These are phyloP conservation scores for Coptotermes formosanus DNA, from an alignment of 1,140 invertebrate genomes.

Conservation along the genomic window DNA sequence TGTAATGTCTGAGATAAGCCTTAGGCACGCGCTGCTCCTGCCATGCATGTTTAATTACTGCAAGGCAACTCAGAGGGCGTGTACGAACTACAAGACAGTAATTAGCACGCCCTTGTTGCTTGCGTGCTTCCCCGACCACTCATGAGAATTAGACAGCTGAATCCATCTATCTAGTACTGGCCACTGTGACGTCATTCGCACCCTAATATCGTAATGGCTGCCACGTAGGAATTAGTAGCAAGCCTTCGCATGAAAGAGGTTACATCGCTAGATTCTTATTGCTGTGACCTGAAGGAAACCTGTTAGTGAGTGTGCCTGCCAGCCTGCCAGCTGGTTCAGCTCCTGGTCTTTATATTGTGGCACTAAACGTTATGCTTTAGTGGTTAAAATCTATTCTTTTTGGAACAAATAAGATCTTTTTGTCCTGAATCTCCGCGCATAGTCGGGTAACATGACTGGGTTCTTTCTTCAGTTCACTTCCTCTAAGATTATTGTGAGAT, in stretches of 20 bases:
- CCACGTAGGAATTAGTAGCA: background rate
- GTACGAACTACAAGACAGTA: background rate
- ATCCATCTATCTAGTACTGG: slow-evolving; percentile 5
- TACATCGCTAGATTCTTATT: background rate
- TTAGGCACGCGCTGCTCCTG: background rate
- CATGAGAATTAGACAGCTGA: slow-evolving; percentile 7
- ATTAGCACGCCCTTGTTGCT: slow-evolving; percentile 5
- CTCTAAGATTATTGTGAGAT: no score
- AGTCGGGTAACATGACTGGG: no score
- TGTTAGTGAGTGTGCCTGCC: no score
- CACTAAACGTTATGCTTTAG: no score
- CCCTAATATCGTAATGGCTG: background rate
- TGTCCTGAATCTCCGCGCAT: no score
- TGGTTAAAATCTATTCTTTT: no score
- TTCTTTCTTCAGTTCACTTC: no score
- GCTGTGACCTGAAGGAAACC: no score
- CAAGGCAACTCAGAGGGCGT: background rate
- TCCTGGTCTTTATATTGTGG: no score
- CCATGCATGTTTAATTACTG: slow-evolving; percentile 24
- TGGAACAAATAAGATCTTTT: no score
- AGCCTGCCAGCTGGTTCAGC: no score
- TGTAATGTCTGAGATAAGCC: slow-evolving; percentile 22
- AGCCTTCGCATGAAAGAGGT: background rate
- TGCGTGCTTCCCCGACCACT: background rate
- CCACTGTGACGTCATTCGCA: slow-evolving; percentile 7